Evolutionary conservation across 1,140 invertebrate species (phyloP).

Genomic region (Araneus ventricosus): DNA sequence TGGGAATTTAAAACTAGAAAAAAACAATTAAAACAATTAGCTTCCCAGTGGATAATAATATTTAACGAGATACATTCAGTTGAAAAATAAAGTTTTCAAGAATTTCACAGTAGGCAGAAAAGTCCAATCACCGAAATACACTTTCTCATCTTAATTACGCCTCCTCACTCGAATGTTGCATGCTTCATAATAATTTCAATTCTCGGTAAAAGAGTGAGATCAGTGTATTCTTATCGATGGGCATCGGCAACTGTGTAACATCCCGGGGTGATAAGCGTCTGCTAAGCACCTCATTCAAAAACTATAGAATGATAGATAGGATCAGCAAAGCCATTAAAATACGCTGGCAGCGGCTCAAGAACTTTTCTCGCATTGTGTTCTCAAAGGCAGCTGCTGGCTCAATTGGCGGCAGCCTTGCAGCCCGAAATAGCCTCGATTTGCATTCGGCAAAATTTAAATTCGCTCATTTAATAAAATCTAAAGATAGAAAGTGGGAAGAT

Average conservation of each 20-base stretch:
- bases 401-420: conserved; percentile 57
- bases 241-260: neutral
- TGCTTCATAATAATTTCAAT: no score
- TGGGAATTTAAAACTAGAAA: no score
- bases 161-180: no score
- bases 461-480: neutral
- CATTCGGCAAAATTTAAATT: conserved; percentile 55
- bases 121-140: no score
- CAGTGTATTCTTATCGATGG: neutral
- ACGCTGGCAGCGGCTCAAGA: conserved; percentile 48
- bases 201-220: neutral
- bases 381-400: conserved; percentile 41
- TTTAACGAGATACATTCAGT: no score
- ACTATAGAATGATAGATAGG: conserved; percentile 56
- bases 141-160: no score
- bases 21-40: no score
- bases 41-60: no score
- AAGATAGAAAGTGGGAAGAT: neutral
- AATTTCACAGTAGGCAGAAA: no score
- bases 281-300: conserved; percentile 7
- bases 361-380: conserved; percentile 52
- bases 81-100: no score
- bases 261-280: neutral
- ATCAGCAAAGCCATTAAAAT: conserved; percentile 37
- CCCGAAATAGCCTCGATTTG: conserved; percentile 60